Conservation (phyloP, 2,113 vertebrate genomes). For the Litocranius walleri region DNA sequence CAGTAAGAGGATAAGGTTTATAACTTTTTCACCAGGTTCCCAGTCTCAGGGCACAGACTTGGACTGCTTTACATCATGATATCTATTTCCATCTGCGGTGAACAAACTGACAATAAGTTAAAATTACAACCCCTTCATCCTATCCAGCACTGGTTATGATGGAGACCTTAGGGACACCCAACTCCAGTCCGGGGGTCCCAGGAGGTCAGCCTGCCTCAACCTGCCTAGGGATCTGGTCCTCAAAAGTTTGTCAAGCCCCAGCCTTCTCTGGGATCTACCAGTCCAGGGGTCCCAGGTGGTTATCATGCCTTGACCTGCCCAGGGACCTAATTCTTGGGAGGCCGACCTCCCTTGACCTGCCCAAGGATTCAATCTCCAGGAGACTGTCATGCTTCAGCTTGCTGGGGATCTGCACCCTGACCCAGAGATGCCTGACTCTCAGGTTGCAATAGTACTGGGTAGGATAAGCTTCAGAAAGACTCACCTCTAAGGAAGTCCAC, state of each 20-base stretch:
- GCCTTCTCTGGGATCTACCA: no score
- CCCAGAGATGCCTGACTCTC: accelerated
- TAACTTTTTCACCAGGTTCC: background rate
- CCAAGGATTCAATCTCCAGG: background rate
- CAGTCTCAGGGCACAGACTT: background rate
- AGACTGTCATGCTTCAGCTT: background rate
- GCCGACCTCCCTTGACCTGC: background rate
- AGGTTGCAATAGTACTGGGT: background rate
- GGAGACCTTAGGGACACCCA: no score
- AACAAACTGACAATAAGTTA: background rate
- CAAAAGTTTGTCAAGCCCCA: no score
- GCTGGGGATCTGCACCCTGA: background rate
- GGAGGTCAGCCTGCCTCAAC: no score
- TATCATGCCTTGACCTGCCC: background rate
- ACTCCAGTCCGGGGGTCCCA: no score
- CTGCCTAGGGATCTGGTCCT: no score
- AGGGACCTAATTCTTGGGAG: no score
- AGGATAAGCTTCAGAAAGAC: background rate
- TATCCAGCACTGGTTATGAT: no score
- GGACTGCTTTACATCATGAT: background rate
- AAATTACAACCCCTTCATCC: no score
- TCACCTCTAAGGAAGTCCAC: background rate
- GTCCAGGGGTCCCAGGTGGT: no score
- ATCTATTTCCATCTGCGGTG: background rate
- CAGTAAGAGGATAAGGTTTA: background rate